phyloP scores from a whole-genome alignment of 2,113 vertebrate species.

The Ptychochromis oligacanthus region DNA sequence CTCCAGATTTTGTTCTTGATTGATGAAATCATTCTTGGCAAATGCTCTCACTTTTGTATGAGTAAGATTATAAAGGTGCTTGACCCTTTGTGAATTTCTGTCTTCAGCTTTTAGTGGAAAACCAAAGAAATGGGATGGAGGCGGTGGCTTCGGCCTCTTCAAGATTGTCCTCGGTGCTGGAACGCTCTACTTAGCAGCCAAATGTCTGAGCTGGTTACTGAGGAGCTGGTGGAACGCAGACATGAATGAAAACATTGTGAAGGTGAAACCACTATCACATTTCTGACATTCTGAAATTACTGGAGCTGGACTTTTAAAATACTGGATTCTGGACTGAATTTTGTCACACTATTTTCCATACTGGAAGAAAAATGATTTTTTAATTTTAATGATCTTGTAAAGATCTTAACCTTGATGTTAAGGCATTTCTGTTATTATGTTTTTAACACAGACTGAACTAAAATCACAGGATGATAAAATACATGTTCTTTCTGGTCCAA shows the following conservation, averaged over 20 bases:
- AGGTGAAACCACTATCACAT: neutral
- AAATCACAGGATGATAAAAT: neutral
- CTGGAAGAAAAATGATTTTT: neutral
- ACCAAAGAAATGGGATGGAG: neutral
- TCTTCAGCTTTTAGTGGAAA: constrained; percentile 3
- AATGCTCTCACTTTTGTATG: neutral
- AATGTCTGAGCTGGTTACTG: constrained; percentile 31
- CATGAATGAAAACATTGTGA: neutral
- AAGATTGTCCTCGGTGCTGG: constrained; percentile 14
- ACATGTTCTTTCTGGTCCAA: no score
- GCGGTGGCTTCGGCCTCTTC: neutral
- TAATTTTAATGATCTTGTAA: neutral
- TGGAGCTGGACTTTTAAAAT: no score
- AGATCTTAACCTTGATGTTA: neutral
- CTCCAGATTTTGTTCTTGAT: neutral
- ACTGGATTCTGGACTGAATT: neutral
- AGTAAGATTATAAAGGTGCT: rapidly evolving
- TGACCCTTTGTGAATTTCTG: neutral
- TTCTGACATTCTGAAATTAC: neutral
- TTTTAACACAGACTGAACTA: neutral
- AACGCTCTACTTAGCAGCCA: constrained; percentile 32
- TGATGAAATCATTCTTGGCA: neutral
- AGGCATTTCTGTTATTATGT: neutral
- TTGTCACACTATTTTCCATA: neutral
- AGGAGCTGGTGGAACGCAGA: neutral